Conservation (phyloP, 2,888 invertebrate species). For the Coecobrya sp. region DNA sequence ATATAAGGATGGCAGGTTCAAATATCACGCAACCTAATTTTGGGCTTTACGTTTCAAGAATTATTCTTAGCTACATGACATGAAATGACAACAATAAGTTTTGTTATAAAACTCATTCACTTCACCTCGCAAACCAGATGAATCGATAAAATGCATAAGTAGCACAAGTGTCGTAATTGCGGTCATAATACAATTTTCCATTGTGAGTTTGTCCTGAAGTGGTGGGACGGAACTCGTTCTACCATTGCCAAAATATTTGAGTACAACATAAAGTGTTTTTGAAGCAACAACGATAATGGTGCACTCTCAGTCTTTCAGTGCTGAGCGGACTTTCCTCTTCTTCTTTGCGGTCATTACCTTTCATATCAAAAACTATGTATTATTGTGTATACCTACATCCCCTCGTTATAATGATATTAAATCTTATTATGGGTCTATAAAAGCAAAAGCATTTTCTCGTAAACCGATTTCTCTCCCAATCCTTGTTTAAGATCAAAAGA, state of each 20-base stretch:
- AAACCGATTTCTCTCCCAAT: conserved; percentile 23
- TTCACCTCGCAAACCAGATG: too few species aligned
- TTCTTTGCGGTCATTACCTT: neutral
- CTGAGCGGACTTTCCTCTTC: neutral
- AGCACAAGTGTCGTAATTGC: too few species aligned
- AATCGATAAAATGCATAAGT: too few species aligned
- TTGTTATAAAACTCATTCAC: too few species aligned
- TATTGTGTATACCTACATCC: neutral
- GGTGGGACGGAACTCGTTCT: neutral
- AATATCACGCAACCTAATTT: too few species aligned
- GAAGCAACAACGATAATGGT: neutral
- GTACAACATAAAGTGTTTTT: too few species aligned
- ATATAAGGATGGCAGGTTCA: too few species aligned
- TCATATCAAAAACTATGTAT: neutral
- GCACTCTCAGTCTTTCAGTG: neutral
- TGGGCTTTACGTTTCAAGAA: too few species aligned
- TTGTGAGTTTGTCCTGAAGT: too few species aligned
- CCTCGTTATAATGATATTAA: neutral
- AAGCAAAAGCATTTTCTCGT: conserved; percentile 26
- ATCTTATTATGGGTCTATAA: neutral
- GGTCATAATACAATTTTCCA: too few species aligned
- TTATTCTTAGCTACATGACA: too few species aligned
- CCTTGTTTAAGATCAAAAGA: conserved; percentile 2
- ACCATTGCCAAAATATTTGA: neutral
- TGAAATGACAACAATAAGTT: too few species aligned